These are phyloP conservation scores for Crotalus helleri DNA, from an alignment of 2,113 vertebrate genomes.

Conservation along the genomic window DNA sequence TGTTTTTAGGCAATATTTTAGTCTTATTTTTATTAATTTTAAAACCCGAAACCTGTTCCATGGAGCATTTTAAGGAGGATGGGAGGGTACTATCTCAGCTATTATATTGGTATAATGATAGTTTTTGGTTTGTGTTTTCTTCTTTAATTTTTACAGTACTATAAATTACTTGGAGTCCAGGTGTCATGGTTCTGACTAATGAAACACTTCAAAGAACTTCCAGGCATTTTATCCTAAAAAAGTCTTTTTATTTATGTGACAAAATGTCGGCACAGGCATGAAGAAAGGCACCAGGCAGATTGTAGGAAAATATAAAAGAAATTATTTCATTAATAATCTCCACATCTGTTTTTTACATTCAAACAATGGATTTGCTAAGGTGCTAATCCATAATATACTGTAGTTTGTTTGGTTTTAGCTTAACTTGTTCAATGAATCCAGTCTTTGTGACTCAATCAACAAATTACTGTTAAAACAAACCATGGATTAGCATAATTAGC, in stretches of 20 bases:
- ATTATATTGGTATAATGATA: not conserved
- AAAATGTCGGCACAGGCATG: too few relatives aligned
- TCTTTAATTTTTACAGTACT: not conserved
- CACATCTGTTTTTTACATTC: not conserved
- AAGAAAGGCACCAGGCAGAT: not conserved
- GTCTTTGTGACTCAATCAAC: not conserved
- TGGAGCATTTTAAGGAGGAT: not conserved
- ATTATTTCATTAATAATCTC: not conserved
- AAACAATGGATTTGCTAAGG: not conserved
- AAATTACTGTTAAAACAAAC: not conserved
- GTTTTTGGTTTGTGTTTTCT: not conserved
- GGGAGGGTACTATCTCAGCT: not conserved
- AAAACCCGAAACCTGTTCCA: not conserved
- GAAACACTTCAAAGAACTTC: too few relatives aligned
- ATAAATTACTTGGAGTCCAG: not conserved
- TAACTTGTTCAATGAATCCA: not conserved
- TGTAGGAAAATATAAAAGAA: not conserved
- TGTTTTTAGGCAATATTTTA: too few relatives aligned
- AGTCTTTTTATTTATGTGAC: too few relatives aligned
- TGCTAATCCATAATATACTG: not conserved
- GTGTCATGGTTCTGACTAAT: too few relatives aligned
- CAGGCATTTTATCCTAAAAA: too few relatives aligned
- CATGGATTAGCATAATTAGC: not conserved
- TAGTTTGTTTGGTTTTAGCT: not conserved
- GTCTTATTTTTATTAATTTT: too few relatives aligned